A percentile compares a stretch with the other conserved stretches of the same genome.
These are phyloP conservation scores for Cyprinodon diabolis DNA, from an alignment of 2,797 vertebrate species.

Conservation along the genomic window DNA sequence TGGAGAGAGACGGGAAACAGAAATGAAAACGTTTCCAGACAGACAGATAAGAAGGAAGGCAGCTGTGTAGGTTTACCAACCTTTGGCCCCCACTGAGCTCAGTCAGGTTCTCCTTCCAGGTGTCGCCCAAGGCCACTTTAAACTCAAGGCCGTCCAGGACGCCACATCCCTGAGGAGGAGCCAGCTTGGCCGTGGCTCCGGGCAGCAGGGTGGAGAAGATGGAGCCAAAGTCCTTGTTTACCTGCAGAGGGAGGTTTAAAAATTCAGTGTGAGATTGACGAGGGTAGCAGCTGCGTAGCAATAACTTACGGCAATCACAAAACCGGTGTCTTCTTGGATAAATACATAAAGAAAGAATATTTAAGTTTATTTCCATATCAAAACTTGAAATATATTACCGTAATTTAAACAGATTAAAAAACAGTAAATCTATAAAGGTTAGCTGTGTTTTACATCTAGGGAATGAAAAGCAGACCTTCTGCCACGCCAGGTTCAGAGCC, in stretches of 20 bases:
- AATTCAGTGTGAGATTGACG: neutral
- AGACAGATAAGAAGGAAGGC: neutral
- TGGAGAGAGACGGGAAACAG: conserved; percentile 17
- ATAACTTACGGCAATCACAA: neutral
- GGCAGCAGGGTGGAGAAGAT: conserved; percentile 95
- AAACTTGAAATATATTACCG: neutral
- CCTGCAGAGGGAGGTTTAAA: conserved; percentile 72
- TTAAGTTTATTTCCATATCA: neutral
- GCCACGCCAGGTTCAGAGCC: conserved; percentile 91
- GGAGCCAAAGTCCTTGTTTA: conserved; percentile 95
- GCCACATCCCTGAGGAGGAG: conserved; percentile 79
- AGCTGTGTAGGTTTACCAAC: conserved; percentile 65
- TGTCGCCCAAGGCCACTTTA: conserved; percentile 92
- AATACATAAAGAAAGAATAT: neutral
- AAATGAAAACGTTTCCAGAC: neutral
- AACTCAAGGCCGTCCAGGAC: conserved; percentile 90
- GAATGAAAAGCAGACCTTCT: conserved; percentile 83
- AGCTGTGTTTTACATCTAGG: too few species aligned
- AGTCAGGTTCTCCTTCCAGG: conserved; percentile 96
- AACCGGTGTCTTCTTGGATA: too few species aligned
- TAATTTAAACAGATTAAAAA: neutral
- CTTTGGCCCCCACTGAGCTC: conserved; percentile 98
- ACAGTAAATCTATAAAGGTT: neutral
- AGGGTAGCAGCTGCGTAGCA: neutral
- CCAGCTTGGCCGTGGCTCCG: conserved; percentile 89